phyloP scores from a whole-genome alignment of 2,797 vertebrate species.

The Takifugu ocellatus region DNA sequence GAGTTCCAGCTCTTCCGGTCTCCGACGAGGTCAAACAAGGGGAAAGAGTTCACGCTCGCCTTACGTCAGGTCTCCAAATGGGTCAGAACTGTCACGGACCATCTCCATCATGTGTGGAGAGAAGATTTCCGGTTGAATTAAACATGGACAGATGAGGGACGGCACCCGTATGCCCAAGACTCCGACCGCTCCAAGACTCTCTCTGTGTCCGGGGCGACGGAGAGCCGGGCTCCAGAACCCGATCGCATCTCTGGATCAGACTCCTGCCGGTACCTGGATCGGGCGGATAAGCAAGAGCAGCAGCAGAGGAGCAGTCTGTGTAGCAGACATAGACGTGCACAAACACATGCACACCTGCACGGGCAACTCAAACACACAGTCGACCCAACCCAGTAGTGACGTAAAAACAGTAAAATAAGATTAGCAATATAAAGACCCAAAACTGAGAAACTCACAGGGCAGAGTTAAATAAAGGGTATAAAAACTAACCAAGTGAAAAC shows the following conservation, averaged over 20 bases:
- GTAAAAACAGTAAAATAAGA: too few relatives aligned
- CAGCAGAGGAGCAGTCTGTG: too few relatives aligned
- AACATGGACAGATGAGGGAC: slow-evolving; percentile 41
- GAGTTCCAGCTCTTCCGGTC: neutral
- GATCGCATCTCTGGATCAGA: slow-evolving; percentile 50
- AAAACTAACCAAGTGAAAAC: too few relatives aligned
- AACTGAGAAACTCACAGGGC: too few relatives aligned
- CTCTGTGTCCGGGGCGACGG: slow-evolving; percentile 54
- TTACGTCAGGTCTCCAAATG: slow-evolving; percentile 47
- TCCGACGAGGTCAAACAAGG: slow-evolving; percentile 14
- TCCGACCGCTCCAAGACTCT: slow-evolving; percentile 57
- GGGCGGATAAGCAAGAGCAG: too few relatives aligned
- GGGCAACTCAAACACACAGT: too few relatives aligned
- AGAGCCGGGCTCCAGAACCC: slow-evolving; percentile 36
- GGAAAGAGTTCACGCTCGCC: slow-evolving; percentile 41
- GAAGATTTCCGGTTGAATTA: slow-evolving; percentile 62
- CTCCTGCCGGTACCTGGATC: slow-evolving; percentile 29
- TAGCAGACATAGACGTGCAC: too few relatives aligned
- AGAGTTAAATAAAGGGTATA: too few relatives aligned
- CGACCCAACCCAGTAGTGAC: too few relatives aligned
- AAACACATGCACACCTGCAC: too few relatives aligned
- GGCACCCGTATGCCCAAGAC: slow-evolving; percentile 62
- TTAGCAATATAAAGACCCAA: too few relatives aligned
- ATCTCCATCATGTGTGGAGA: slow-evolving; percentile 59
- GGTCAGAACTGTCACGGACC: slow-evolving; percentile 54